Evolutionary conservation across 2,888 invertebrate genomes (phyloP), one percentile per base, ranked within the genome.

Genomic region (Tribolium freemani): DNA sequence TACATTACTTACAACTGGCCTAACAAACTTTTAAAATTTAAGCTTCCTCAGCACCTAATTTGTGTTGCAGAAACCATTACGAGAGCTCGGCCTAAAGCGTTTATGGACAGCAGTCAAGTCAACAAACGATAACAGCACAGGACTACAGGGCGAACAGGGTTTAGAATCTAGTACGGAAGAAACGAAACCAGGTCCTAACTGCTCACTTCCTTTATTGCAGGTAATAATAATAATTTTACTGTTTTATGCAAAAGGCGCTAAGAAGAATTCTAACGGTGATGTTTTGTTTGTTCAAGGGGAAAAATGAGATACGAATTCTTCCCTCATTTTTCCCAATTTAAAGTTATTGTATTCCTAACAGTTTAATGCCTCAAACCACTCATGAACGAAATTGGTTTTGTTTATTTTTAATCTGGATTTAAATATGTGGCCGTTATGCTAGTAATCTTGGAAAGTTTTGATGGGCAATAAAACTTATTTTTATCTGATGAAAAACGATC

Each of bases 151-250:
- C 13, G 78, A 79, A 60, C 56, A 68, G 31, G 54, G 66, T 13
- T 31, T 60, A 20, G 83, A 82, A 67, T 83, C 82, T 26, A 82
- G 83, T 9, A 68, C 74, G 44, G 83, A 83, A 69, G 85, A 85
- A 57, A 73, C 76, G 45, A 84, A 84, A 77, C 78, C 82, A n/a
- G 81, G 87, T 69, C 88, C 89, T 64, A 87, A 89, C 80, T 89
- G 89, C 82, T 90, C 90, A 61, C 85, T 90, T 79, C 90, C 90
- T 45, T 79, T 90, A 74, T 82, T 89, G 68, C 90, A 87, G 84
- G 87, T 87, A 80, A 78, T 57, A 44, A 54, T 48, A 63, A 64
- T 67, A 67, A 56, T 46, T 46, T 67, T 13, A 48, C 13, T 48
- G 8, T 38, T 38, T 38, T n/a, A n/a, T 38, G 38, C 8, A 38